A percentile compares a stretch with the other conserved stretches of the same genome.
Conservation (phyloP, 2,888 invertebrate species). For the Pinctada fucata region DNA sequence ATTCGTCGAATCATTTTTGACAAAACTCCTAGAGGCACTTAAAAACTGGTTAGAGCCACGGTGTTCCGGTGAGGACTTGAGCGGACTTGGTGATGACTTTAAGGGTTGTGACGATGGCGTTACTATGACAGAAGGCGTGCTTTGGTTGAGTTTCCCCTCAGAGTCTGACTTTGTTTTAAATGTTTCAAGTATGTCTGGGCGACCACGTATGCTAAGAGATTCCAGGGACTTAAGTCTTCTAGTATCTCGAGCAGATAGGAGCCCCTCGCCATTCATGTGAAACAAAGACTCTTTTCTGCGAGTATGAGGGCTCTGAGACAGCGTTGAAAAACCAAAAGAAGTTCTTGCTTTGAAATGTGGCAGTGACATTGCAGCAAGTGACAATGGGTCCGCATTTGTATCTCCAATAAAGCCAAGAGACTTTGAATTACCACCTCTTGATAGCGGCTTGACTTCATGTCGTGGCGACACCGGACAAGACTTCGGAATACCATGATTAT, state of each 20-base stretch:
- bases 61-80: conserved; percentile 9
- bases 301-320: conserved; percentile 65
- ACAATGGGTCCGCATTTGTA: conserved; percentile 65
- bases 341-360: conserved; percentile 64
- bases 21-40: conserved; percentile 3
- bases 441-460: conserved; percentile 53
- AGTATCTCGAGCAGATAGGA: conserved; percentile 21
- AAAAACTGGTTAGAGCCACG: conserved; percentile 8
- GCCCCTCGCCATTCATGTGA: conserved; percentile 47
- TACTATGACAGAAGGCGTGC: conserved; percentile 52
- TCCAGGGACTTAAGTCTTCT: conserved; percentile 23
- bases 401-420: conserved; percentile 39
- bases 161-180: conserved; percentile 16
- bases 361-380: conserved; percentile 63
- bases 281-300: conserved; percentile 68
- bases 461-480: conserved; percentile 65
- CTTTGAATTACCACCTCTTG: conserved; percentile 24
- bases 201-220: conserved; percentile 22
- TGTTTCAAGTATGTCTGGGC: conserved; percentile 26
- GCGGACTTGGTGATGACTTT: background rate
- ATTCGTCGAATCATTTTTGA: background rate
- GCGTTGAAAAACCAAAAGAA: conserved; percentile 64
- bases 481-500: conserved; percentile 39
- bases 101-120: conserved; percentile 35
- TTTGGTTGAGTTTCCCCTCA: background rate